These are phyloP conservation scores for Chouioia cunea DNA, from an alignment of 2,888 invertebrate species.

Conservation along the genomic window DNA sequence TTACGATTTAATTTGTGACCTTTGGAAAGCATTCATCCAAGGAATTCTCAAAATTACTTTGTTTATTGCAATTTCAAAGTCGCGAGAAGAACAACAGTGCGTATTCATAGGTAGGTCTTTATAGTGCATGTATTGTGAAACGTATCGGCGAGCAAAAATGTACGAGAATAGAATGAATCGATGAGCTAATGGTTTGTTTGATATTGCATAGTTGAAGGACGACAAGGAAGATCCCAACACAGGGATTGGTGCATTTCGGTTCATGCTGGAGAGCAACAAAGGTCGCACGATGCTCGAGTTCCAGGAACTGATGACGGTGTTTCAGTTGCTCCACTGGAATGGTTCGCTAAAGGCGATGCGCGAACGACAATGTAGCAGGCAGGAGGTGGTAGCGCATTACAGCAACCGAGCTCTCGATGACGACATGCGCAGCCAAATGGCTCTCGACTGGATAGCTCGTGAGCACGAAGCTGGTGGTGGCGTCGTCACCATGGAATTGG, in stretches of 20 bases:
- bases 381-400: constrained; percentile 94
- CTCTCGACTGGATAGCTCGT: constrained; percentile 92
- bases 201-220: constrained; percentile 46
- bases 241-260: constrained; percentile 79
- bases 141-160: too few relatives aligned
- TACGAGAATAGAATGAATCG: too few relatives aligned
- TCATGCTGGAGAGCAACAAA: constrained; percentile 76
- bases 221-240: constrained; percentile 76
- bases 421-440: constrained; percentile 97
- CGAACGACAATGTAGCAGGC: constrained; percentile 92
- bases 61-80: too few relatives aligned
- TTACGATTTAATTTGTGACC: too few relatives aligned
- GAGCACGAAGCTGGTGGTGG: constrained; percentile 76
- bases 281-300: constrained; percentile 94
- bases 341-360: constrained; percentile 96
- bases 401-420: constrained; percentile 93
- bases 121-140: too few relatives aligned
- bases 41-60: too few relatives aligned
- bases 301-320: constrained; percentile 97
- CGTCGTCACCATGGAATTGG: constrained; percentile 84
- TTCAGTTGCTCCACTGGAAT: constrained; percentile 96
- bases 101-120: too few relatives aligned
- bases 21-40: too few relatives aligned
- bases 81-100: too few relatives aligned
- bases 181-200: too few relatives aligned